Base-by-base conservation (phyloP, 2,888 invertebrate species). In the Cactoblastis cactorum region DNA sequence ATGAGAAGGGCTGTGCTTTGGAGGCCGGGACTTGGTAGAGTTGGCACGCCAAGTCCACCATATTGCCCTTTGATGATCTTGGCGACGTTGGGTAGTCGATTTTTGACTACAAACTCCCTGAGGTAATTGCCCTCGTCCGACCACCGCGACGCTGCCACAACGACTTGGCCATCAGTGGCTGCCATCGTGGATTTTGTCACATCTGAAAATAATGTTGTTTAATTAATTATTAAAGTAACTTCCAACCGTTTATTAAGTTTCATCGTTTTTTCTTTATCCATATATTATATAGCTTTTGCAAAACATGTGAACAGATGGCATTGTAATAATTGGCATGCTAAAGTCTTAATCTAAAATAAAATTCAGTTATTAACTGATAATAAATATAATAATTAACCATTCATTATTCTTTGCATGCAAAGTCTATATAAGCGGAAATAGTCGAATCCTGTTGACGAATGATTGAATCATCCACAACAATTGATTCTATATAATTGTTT, bases 61-160 rank as follows among this genome's bases (percentile, higher is more conserved):
- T 97, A 98, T 80, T 97, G 97, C 58, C 98, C 98, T 83, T 97
- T 97, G 68, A 96, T 95, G 72, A 98, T 95, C 82, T 97, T 97
- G 53, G 96, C 96, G 63, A 97, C 94, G 64, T 94, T 94, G 11
- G 98, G 98, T 54, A 95, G 80, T 52, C 93, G 92, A 71, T 94
- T 92, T 75, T 94, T 95, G 72, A 92, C 88, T 67, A 94, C 94
- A 77, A 94, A 94, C 75, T 95, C 94, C 52, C 94, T 91, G 38
- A 95, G 91, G 77, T 94, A 94, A 66, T 91, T 91, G 51, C 93
- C 94, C 69, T 94, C 95, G 73, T 95, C 94, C 52, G 92, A 91
- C 92, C 92, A 92, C 65, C 94, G 92, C 54, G 95, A 95, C 62
- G 96, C 95, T 76, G 96, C 95, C 82, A 95, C 94, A 81, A 96